Percentiles rank a stretch among this genome's conserved stretches.
Conservation (phyloP, 2,113 vertebrate genomes). For the Odocoileus virginianus region DNA sequence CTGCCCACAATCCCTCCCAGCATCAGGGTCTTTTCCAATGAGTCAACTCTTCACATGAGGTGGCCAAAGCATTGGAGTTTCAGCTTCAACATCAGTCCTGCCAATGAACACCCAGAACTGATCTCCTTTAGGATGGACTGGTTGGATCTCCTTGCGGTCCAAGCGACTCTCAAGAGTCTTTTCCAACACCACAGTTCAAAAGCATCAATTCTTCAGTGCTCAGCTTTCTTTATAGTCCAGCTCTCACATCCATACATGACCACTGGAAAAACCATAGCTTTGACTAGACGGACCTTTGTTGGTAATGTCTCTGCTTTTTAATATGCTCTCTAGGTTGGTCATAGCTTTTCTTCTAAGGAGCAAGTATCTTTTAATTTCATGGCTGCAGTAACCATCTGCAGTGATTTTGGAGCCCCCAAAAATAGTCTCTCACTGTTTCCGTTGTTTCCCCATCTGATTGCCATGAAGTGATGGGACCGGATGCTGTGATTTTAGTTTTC, state of each 20-base stretch:
- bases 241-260: background rate
- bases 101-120: background rate
- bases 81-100: background rate
- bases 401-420: background rate
- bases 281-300: background rate
- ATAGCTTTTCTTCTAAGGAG: background rate
- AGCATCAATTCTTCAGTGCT: background rate
- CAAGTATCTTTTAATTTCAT: background rate
- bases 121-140: background rate
- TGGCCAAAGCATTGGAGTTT: background rate
- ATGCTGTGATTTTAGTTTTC: background rate
- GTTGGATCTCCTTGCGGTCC: background rate
- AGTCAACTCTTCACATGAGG: background rate
- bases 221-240: background rate
- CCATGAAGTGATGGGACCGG: background rate
- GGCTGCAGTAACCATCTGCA: background rate
- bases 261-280: background rate
- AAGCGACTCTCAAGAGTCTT: background rate
- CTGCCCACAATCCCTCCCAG: background rate
- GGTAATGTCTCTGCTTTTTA: background rate
- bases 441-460: background rate
- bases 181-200: background rate
- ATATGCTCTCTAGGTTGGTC: background rate
- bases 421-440: background rate
- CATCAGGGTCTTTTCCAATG: background rate